These are phyloP conservation scores for Hyles euphorbiae DNA, from an alignment of 1,140 invertebrate genomes.

Conservation along the genomic window DNA sequence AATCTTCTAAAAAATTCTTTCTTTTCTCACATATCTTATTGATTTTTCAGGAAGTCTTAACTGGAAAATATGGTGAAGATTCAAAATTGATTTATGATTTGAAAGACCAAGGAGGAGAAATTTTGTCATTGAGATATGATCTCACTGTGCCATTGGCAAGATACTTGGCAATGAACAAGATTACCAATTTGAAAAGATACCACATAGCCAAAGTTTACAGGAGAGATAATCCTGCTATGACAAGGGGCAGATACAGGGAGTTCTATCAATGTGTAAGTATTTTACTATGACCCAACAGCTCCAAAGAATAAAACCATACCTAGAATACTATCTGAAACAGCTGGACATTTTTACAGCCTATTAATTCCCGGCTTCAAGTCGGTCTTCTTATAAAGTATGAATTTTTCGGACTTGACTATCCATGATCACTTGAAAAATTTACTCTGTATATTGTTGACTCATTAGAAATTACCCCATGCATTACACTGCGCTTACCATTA, in stretches of 20 bases:
- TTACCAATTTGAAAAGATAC: slow-evolving; percentile 94
- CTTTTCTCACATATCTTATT: too few relatives aligned
- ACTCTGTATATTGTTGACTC: too few relatives aligned
- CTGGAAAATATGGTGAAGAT: slow-evolving; percentile 99
- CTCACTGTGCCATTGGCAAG: slow-evolving; percentile 97
- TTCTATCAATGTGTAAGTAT: slow-evolving; percentile 99
- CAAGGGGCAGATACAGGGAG: slow-evolving; percentile 96
- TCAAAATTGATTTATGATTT: slow-evolving; percentile 99
- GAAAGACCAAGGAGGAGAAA: slow-evolving; percentile 98
- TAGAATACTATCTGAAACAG: too few relatives aligned
- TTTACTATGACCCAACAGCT: not conserved
- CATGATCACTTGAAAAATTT: too few relatives aligned
- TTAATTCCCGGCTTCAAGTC: too few relatives aligned
- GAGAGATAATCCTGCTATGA: slow-evolving; percentile 98
- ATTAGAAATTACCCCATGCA: too few relatives aligned
- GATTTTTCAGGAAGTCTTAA: slow-evolving; percentile 90
- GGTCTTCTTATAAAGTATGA: too few relatives aligned
- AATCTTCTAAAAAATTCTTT: too few relatives aligned
- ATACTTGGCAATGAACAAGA: slow-evolving; percentile 98
- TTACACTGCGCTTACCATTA: too few relatives aligned
- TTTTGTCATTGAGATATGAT: slow-evolving; percentile 92
- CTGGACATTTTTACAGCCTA: too few relatives aligned
- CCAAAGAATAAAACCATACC: too few relatives aligned
- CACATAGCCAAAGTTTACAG: slow-evolving; percentile 98
- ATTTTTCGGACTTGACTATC: too few relatives aligned